phyloP scores from a whole-genome alignment of 2,888 invertebrate genomes.

The Eremobia ochroleuca region DNA sequence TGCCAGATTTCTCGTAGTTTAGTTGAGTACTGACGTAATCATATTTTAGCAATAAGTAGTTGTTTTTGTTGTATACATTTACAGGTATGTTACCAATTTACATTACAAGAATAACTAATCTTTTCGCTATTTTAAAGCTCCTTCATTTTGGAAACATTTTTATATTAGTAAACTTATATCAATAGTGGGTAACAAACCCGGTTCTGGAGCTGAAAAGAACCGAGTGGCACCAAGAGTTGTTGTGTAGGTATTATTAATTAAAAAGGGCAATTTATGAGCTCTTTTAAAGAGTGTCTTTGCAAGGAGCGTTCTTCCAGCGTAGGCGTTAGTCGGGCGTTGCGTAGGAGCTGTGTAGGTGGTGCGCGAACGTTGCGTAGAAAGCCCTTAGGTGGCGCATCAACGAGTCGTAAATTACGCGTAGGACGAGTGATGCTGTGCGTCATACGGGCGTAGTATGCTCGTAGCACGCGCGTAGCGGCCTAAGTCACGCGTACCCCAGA shows the following conservation, averaged over 20 bases:
- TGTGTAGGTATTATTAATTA: neutral
- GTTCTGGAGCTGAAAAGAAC: neutral
- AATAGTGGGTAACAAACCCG: neutral
- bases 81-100: neutral
- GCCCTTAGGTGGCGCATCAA: neutral
- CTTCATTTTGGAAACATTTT: neutral
- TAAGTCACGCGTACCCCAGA: neutral
- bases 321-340: neutral
- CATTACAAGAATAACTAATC: neutral
- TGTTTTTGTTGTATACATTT: neutral
- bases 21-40: neutral
- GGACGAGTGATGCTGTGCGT: neutral
- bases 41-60: neutral
- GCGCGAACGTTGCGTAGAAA: neutral
- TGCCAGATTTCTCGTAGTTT: conserved; percentile 2
- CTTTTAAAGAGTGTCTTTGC: neutral
- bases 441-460: neutral
- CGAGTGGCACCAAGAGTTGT: neutral
- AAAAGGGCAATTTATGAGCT: conserved; percentile 4
- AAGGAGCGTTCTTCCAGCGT: neutral
- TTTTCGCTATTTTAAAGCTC: neutral
- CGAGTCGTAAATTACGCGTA: neutral
- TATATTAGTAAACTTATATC: neutral
- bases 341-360: neutral
- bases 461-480: conserved; percentile 1